Percentiles rank a stretch among this genome's conserved stretches.
phyloP scores from a whole-genome alignment of 2,797 vertebrate species.

The Vultur gryphus region DNA sequence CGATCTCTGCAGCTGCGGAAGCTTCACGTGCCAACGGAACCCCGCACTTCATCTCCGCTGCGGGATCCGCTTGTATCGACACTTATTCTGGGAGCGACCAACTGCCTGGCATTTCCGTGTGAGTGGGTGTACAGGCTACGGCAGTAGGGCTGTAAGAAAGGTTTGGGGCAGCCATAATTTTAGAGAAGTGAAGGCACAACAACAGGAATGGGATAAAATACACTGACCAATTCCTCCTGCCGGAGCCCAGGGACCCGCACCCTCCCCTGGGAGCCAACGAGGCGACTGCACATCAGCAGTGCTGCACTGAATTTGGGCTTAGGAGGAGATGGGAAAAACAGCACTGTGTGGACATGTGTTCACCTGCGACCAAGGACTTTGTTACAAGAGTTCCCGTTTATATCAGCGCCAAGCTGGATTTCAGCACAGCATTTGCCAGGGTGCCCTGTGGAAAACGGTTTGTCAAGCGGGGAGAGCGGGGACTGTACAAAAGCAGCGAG shows the following conservation, averaged over 20 bases:
- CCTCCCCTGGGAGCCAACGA: not conserved
- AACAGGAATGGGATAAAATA: not conserved
- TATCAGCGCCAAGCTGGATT: not conserved
- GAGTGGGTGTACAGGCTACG: not conserved
- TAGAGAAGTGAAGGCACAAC: not conserved
- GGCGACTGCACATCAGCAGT: not conserved
- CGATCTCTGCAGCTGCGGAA: not conserved
- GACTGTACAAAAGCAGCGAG: not conserved
- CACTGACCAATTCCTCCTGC: too few species aligned
- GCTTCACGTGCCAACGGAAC: not conserved
- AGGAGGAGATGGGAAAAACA: not conserved
- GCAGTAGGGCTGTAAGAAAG: not conserved
- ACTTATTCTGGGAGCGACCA: not conserved
- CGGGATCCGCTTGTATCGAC: not conserved
- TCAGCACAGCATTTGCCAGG: not conserved
- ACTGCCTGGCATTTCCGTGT: not conserved
- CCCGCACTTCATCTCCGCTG: not conserved
- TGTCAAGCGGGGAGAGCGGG: not conserved
- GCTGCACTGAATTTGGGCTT: fast-evolving
- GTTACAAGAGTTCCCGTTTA: not conserved
- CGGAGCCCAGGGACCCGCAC: fast-evolving
- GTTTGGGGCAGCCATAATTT: not conserved
- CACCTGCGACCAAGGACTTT: not conserved
- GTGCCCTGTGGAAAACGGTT: not conserved
- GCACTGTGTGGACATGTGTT: not conserved